Percentiles rank a stretch among this genome's conserved stretches.
Evolutionary conservation across 2,113 vertebrate genomes (phyloP).

Genomic region (Callaeas wilsoni): DNA sequence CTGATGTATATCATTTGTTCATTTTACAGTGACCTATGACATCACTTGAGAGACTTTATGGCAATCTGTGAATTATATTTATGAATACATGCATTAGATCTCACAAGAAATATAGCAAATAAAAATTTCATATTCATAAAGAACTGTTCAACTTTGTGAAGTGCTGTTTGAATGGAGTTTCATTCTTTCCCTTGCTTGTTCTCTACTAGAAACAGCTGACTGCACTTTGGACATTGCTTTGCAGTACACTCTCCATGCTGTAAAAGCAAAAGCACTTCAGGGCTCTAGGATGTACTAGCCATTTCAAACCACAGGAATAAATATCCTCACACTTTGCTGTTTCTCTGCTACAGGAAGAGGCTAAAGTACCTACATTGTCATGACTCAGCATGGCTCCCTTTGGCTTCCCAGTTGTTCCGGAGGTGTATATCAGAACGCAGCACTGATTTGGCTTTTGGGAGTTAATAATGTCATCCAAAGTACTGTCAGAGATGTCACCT

Average conservation of each 20-base stretch:
- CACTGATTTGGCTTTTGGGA: slow-evolving; percentile 82
- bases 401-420: slow-evolving; percentile 84
- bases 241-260: neutral
- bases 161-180: neutral
- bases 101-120: neutral
- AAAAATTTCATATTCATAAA: neutral
- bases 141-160: neutral
- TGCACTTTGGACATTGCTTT: neutral
- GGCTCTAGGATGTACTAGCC: neutral
- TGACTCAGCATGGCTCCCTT: slow-evolving; percentile 93
- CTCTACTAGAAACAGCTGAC: neutral
- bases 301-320: neutral
- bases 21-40: neutral
- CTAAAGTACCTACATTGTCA: slow-evolving; percentile 78
- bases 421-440: slow-evolving; percentile 86
- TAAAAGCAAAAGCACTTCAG: neutral
- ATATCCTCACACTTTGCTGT: neutral
- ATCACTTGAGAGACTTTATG: neutral
- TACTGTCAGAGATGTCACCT: slow-evolving; percentile 68
- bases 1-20: neutral
- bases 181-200: neutral
- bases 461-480: slow-evolving; percentile 74
- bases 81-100: neutral
- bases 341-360: neutral
- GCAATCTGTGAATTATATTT: neutral